Evolutionary conservation across 2,888 invertebrate species (phyloP).

Genomic region (Eupithecia pulchellata): DNA sequence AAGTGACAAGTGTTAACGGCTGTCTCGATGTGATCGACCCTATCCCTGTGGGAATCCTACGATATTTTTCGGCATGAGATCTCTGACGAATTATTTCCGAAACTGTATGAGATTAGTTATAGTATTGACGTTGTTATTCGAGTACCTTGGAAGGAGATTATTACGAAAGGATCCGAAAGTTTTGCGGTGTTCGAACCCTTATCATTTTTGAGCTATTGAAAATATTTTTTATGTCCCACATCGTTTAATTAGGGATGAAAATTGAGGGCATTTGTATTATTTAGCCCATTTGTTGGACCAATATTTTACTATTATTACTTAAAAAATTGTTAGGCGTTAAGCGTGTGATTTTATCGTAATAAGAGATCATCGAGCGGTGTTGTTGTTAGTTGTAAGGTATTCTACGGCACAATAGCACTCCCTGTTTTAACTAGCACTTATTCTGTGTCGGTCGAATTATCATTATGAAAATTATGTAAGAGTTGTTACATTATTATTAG

Average conservation of each 20-base stretch:
- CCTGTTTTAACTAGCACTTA: slow-evolving; percentile 86
- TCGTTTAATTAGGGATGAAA: slow-evolving; percentile 86
- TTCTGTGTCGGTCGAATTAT: slow-evolving; percentile 85
- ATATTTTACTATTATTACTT: slow-evolving; percentile 86
- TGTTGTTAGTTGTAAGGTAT: slow-evolving; percentile 84
- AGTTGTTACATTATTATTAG: slow-evolving; percentile 86
- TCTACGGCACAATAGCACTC: slow-evolving; percentile 85
- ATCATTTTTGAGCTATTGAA: slow-evolving; percentile 85
- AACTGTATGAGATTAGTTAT: slow-evolving; percentile 85
- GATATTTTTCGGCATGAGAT: slow-evolving; percentile 73
- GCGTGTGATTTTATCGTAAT: slow-evolving; percentile 85
- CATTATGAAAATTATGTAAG: slow-evolving; percentile 83
- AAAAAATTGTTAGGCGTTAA: slow-evolving; percentile 85
- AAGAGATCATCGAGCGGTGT: slow-evolving; percentile 84
- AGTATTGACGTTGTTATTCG: slow-evolving; percentile 85
- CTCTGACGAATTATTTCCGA: slow-evolving; percentile 80
- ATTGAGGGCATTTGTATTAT: slow-evolving; percentile 86
- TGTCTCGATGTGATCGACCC: slow-evolving; percentile 79
- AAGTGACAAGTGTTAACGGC: slow-evolving; percentile 76
- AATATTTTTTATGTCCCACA: slow-evolving; percentile 85
- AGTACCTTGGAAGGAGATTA: slow-evolving; percentile 82
- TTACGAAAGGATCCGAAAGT: slow-evolving; percentile 74
- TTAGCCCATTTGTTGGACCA: slow-evolving; percentile 86
- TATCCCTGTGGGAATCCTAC: slow-evolving; percentile 65
- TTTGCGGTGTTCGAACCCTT: slow-evolving; percentile 79